These are phyloP conservation scores for Seriola dumerili DNA, from an alignment of 2,113 vertebrate species.

Conservation along the genomic window DNA sequence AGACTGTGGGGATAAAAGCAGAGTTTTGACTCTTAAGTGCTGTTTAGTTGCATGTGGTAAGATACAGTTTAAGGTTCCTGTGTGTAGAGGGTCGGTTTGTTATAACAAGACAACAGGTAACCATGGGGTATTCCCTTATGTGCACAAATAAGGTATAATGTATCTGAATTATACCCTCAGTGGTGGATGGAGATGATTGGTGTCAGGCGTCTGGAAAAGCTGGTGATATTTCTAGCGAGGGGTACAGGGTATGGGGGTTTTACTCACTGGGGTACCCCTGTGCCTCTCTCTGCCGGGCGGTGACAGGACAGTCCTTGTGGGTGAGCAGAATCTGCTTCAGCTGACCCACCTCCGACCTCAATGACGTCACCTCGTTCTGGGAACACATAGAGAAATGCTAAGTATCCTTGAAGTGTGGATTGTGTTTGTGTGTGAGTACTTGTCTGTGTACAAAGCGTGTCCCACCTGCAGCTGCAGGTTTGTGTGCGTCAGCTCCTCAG, in stretches of 20 bases:
- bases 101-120: constrained; percentile 17
- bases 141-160: constrained; percentile 25
- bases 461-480: constrained; percentile 99
- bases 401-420: not conserved
- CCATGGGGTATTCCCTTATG: not conserved
- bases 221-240: constrained; percentile 50
- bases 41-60: constrained; percentile 9
- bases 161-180: constrained; percentile 39
- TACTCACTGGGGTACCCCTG: constrained; percentile 98
- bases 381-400: constrained; percentile 34
- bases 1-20: constrained; percentile 31
- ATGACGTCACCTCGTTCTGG: constrained; percentile 96
- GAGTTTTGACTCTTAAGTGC: constrained; percentile 49
- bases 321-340: constrained; percentile 98
- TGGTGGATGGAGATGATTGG: constrained; percentile 48
- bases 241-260: constrained; percentile 21
- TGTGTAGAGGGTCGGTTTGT: constrained; percentile 5
- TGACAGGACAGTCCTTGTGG: constrained; percentile 99
- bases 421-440: not conserved
- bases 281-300: constrained; percentile 95
- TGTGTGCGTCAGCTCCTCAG: constrained; percentile 98
- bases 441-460: not conserved
- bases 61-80: constrained; percentile 32
- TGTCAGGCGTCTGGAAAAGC: constrained; percentile 49
- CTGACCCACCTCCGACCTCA: constrained; percentile 98